phyloP scores from a whole-genome alignment of 2,113 vertebrate species.

The Gadus macrocephalus region DNA sequence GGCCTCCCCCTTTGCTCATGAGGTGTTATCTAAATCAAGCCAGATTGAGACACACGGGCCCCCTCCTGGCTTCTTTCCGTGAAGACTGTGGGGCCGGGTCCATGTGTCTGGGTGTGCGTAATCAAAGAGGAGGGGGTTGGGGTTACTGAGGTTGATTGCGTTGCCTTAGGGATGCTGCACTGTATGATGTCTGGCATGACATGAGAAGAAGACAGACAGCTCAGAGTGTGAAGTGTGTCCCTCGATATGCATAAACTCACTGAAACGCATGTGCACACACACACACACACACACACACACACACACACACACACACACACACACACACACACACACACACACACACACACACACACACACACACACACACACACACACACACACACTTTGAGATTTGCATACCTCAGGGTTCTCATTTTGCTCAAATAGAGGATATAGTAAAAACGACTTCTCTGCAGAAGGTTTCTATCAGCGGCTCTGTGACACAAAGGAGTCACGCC shows the following conservation, averaged over 20 bases:
- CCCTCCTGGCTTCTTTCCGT: slow-evolving; percentile 31
- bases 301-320: neutral
- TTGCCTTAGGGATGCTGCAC: slow-evolving; percentile 33
- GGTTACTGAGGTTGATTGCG: slow-evolving; percentile 37
- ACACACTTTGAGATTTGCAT: neutral
- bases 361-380: neutral
- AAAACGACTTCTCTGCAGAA: slow-evolving; percentile 19
- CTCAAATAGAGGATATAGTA: slow-evolving; percentile 7
- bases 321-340: neutral
- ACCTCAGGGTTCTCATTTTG: slow-evolving; percentile 11
- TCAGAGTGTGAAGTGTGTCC: neutral
- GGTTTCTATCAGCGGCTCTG: slow-evolving; percentile 23
- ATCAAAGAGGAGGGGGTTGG: neutral
- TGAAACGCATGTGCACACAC: neutral
- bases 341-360: neutral
- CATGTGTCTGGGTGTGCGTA: no score
- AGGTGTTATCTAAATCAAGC: slow-evolving; percentile 50
- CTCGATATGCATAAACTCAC: neutral
- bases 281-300: neutral
- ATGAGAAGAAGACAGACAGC: slow-evolving; percentile 38
- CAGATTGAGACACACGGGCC: slow-evolving; percentile 54
- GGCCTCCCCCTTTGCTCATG: slow-evolving; percentile 29
- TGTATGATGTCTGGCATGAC: slow-evolving; percentile 42
- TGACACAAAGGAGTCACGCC: slow-evolving; percentile 18
- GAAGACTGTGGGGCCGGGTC: neutral